Conservation (phyloP, 2,888 invertebrate genomes). For the Pyrgus malvae region DNA sequence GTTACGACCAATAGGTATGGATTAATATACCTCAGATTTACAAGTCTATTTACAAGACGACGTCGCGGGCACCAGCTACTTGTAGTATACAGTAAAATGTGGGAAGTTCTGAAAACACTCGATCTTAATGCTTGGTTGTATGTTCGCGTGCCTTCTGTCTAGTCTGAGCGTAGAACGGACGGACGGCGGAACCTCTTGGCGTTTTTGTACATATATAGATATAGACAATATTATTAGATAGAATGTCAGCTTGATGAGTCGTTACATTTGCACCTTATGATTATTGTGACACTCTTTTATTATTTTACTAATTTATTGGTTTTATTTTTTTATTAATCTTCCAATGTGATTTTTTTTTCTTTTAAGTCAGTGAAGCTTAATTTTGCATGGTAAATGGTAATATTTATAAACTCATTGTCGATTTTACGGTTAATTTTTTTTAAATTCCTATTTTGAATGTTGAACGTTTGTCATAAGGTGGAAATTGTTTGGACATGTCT, state of each 20-base stretch:
- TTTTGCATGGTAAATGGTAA: too few species aligned
- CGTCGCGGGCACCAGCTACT: too few species aligned
- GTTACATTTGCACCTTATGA: conserved; percentile 1
- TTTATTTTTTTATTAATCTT: neutral
- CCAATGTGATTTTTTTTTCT: too few species aligned
- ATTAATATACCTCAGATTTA: too few species aligned
- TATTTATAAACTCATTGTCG: neutral
- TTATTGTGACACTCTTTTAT: neutral
- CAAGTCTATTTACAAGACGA: too few species aligned
- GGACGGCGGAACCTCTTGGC: conserved; percentile 58
- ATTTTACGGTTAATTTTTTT: neutral
- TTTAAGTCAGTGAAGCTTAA: too few species aligned
- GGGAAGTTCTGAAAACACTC: neutral
- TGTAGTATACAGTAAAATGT: too few species aligned
- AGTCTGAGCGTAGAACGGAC: conserved; percentile 50
- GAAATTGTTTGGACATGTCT: neutral
- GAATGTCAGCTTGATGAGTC: neutral
- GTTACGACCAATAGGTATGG: too few species aligned
- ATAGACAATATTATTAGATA: conserved; percentile 17
- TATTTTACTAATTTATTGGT: neutral
- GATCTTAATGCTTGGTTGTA: conserved; percentile 38
- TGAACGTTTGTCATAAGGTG: neutral
- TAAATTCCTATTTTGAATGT: neutral
- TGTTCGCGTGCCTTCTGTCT: conserved; percentile 65
- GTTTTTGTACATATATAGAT: conserved; percentile 35